A percentile compares a stretch with the other conserved stretches of the same genome.
These are phyloP conservation scores for Simalia tracyae DNA, from an alignment of 2,797 vertebrate genomes.

Conservation along the genomic window DNA sequence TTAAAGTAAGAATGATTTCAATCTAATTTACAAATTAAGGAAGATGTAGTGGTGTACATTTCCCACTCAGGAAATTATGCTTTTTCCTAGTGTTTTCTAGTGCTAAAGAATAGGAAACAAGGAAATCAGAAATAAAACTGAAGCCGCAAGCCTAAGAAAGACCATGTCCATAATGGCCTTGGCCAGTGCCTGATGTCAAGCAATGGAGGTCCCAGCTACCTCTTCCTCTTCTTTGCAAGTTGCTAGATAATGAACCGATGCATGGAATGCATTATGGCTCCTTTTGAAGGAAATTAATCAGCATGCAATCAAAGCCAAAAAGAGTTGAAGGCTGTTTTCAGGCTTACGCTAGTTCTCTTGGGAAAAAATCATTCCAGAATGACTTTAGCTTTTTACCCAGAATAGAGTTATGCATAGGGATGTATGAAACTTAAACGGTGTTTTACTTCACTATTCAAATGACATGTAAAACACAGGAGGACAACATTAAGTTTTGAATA, in stretches of 20 bases:
- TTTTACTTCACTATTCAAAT: not conserved
- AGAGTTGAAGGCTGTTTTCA: not conserved
- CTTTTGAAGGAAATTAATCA: not conserved
- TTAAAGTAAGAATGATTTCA: not conserved
- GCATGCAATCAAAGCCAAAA: not conserved
- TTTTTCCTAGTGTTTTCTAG: not conserved
- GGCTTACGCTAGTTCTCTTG: not conserved
- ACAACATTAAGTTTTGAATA: not conserved
- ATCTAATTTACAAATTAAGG: not conserved
- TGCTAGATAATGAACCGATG: constrained; percentile 11
- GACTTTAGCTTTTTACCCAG: not conserved
- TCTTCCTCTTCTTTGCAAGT: constrained; percentile 25
- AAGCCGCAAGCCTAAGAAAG: not conserved
- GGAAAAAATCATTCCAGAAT: not conserved
- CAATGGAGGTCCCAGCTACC: not conserved
- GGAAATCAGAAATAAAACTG: not conserved
- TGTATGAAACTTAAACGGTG: not conserved
- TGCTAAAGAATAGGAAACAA: not conserved
- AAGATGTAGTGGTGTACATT: rapidly evolving
- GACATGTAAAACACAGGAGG: not conserved
- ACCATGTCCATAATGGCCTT: not conserved
- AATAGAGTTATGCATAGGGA: not conserved
- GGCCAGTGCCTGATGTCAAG: constrained; percentile 34
- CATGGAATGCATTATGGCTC: not conserved
- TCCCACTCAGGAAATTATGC: not conserved